Conservation (phyloP, 2,113 vertebrate species). For the Carlito syrichta region DNA sequence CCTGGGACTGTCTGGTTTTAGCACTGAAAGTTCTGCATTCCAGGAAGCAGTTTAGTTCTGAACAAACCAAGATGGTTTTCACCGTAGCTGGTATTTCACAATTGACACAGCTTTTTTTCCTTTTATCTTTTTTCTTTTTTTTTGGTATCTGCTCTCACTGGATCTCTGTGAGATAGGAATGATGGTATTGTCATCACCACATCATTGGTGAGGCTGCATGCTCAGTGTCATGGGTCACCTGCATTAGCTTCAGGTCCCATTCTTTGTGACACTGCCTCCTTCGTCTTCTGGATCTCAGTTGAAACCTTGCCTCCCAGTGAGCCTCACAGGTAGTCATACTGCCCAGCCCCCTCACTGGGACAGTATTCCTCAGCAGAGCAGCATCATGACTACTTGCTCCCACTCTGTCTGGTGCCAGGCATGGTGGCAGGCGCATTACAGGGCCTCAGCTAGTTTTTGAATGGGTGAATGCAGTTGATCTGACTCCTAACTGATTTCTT, state of each 20-base stretch:
- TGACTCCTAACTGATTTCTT: conserved; percentile 14
- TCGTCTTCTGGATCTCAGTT: background rate
- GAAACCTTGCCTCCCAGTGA: background rate
- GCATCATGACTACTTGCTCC: background rate
- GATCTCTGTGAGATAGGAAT: background rate
- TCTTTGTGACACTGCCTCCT: background rate
- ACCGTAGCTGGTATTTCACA: background rate
- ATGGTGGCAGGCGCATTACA: background rate
- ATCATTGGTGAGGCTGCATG: background rate
- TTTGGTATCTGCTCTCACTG: background rate
- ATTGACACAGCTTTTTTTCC: background rate
- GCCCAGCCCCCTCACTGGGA: background rate
- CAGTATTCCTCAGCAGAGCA: background rate
- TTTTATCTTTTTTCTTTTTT: background rate
- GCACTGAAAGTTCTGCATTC: background rate
- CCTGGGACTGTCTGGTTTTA: background rate
- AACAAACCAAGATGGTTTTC: background rate
- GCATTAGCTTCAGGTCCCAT: background rate
- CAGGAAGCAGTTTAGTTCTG: background rate
- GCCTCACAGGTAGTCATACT: no score
- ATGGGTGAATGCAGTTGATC: background rate
- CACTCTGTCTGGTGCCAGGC: background rate
- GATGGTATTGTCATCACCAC: background rate
- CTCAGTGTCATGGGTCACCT: background rate
- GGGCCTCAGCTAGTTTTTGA: background rate